These are phyloP conservation scores for Cremastinae sp. DNA, from an alignment of 2,888 invertebrate species.

Conservation along the genomic window DNA sequence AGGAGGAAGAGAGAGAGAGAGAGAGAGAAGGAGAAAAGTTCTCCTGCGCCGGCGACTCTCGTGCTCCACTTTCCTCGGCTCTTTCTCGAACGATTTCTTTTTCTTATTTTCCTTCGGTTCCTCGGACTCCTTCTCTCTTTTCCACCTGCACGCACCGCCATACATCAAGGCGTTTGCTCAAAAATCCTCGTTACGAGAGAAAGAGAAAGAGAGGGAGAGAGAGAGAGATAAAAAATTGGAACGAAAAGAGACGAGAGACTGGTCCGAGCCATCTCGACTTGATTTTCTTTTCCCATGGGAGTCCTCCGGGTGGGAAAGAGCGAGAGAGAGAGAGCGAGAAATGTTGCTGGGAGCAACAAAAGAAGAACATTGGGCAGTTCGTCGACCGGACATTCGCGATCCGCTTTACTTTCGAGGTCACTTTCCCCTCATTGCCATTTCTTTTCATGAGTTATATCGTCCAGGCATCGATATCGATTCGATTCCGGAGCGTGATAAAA, in stretches of 20 bases:
- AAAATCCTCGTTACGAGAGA: constrained; percentile 37
- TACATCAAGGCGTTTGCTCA: constrained; percentile 37
- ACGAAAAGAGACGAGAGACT: constrained; percentile 13
- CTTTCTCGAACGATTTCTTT: constrained; percentile 57
- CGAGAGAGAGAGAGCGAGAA: neutral
- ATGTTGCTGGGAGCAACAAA: constrained; percentile 49
- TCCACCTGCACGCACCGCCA: constrained; percentile 58
- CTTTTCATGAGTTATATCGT: constrained; percentile 37
- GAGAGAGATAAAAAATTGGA: constrained; percentile 11
- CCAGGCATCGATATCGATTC: constrained; percentile 45
- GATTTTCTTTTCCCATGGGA: constrained; percentile 61
- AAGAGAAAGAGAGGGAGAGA: constrained; percentile 8
- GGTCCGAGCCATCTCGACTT: constrained; percentile 57
- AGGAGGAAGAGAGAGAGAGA: constrained; percentile 10
- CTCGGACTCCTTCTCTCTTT: constrained; percentile 23
- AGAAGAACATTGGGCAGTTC: constrained; percentile 57
- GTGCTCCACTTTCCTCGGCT: constrained; percentile 63
- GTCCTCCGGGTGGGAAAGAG: constrained; percentile 6
- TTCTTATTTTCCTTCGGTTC: constrained; percentile 46
- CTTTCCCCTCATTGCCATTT: constrained; percentile 60
- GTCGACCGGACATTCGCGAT: constrained; percentile 60
- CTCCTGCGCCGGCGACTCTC: constrained; percentile 38
- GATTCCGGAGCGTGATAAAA: constrained; percentile 36
- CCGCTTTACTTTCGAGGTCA: constrained; percentile 65
- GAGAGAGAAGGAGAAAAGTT: too few relatives aligned